phyloP scores from a whole-genome alignment of 2,113 vertebrate genomes.

The Trochalopteron elliotii region DNA sequence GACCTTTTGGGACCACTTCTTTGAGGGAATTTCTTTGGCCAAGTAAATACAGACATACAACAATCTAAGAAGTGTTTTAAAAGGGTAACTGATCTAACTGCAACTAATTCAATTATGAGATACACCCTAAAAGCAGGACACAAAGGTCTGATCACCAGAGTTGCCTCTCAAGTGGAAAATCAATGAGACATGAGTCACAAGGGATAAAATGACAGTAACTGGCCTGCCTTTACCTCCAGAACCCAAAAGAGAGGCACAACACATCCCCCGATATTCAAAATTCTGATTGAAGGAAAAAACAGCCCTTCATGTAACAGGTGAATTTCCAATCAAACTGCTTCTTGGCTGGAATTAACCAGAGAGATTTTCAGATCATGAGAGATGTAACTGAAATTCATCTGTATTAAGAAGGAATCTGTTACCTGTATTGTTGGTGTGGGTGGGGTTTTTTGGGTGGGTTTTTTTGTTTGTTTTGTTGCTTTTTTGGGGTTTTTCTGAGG shows the following conservation, averaged over 20 bases:
- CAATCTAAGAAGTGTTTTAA: background rate
- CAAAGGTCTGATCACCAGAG: background rate
- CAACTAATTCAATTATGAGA: background rate
- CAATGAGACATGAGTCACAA: background rate
- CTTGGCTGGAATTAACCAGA: background rate
- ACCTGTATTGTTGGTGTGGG: background rate
- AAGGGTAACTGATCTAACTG: background rate
- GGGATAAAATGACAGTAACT: background rate
- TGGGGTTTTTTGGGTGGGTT: background rate
- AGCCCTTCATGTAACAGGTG: background rate
- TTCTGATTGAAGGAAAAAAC: background rate
- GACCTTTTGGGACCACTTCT: background rate
- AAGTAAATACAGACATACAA: background rate
- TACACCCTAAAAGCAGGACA: background rate
- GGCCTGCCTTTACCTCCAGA: background rate
- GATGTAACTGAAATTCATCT: background rate
- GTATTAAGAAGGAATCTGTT: background rate
- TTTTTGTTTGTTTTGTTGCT: background rate
- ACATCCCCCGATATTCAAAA: background rate
- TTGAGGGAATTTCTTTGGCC: background rate
- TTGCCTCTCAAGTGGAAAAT: conserved; percentile 19
- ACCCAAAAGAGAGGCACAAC: background rate
- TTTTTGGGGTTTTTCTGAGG: background rate
- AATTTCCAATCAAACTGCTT: background rate
- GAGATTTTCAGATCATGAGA: background rate